phyloP scores from a whole-genome alignment of 2,113 vertebrate genomes.

The Motacilla tschutschensis region DNA sequence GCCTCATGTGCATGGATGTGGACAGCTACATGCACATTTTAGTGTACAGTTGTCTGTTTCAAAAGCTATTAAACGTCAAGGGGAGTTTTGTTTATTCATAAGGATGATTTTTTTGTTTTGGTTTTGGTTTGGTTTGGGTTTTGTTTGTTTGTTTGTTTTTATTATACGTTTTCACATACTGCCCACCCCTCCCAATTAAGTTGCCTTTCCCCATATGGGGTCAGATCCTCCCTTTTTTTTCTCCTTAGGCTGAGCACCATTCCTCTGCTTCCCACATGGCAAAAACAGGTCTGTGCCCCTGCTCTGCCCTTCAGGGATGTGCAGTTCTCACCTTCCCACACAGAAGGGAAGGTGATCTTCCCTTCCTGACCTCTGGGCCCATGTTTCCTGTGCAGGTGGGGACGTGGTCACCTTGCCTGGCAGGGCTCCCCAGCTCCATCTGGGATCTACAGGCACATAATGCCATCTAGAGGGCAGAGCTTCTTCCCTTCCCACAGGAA shows the following conservation, averaged over 20 bases:
- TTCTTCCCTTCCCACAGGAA: not conserved
- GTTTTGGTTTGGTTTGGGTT: too few species aligned
- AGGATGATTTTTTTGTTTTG: not conserved
- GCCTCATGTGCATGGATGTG: rapidly evolving
- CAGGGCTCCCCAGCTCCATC: not conserved
- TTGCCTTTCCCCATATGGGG: not conserved
- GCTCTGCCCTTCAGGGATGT: not conserved
- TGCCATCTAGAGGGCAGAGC: constrained; percentile 9
- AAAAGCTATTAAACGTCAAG: not conserved
- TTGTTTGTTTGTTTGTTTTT: not conserved
- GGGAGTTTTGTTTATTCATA: not conserved
- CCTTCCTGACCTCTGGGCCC: not conserved
- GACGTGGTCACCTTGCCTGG: not conserved
- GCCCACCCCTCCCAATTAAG: not conserved
- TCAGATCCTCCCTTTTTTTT: not conserved
- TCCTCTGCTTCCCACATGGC: not conserved
- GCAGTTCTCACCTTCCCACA: not conserved
- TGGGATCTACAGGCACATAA: not conserved
- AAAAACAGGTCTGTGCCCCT: not conserved
- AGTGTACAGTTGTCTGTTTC: not conserved
- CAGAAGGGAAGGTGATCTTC: not conserved
- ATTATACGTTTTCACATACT: not conserved
- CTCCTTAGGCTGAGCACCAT: not conserved
- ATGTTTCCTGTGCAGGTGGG: not conserved
- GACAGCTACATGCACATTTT: not conserved